Conservation (phyloP, 2,888 invertebrate genomes). For the Aphrophora alni region DNA sequence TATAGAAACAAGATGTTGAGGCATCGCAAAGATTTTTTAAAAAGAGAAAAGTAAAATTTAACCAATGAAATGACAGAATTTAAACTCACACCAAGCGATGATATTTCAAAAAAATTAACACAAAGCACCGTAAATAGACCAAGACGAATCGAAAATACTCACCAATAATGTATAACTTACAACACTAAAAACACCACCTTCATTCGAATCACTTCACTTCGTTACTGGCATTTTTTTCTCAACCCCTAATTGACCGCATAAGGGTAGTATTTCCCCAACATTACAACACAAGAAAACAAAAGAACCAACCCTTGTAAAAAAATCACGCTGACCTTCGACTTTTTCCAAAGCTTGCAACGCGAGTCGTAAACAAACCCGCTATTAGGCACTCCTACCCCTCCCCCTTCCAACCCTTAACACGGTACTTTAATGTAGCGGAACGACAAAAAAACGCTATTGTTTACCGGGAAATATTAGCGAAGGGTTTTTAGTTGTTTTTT, state of each 20-base stretch:
- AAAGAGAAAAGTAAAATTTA: too few species aligned
- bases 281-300: conserved; percentile 30
- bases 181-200: not conserved
- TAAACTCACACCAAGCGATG: too few species aligned
- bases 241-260: not conserved
- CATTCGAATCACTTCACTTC: not conserved
- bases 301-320: conserved; percentile 33
- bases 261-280: conserved; percentile 25
- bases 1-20: too few species aligned
- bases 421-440: not conserved
- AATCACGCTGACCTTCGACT: conserved; percentile 15
- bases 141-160: too few species aligned
- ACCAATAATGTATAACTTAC: too few species aligned
- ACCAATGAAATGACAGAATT: too few species aligned
- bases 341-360: not conserved
- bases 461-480: not conserved
- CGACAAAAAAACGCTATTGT: not conserved
- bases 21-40: too few species aligned
- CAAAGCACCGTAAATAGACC: too few species aligned
- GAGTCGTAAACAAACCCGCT: conserved; percentile 28
- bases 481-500: not conserved
- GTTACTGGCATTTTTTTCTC: not conserved
- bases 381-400: conserved; percentile 35
- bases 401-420: conserved; percentile 11
- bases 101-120: too few species aligned